Conservation (phyloP, 2,888 invertebrate species). For the Agrochola macilenta region DNA sequence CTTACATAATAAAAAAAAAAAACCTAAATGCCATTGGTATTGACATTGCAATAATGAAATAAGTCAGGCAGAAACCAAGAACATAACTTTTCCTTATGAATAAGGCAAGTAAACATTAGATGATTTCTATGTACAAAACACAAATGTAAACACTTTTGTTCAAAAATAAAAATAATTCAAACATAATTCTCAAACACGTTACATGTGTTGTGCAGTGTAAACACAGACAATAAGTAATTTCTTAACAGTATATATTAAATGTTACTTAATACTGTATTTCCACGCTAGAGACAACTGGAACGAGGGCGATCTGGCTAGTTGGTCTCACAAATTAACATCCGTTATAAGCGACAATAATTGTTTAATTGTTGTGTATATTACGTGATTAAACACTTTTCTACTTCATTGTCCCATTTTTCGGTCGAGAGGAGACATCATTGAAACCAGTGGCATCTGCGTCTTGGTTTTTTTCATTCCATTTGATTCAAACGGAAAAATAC, state of each 20-base stretch:
- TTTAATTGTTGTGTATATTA: constrained; percentile 20
- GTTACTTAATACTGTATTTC: constrained; percentile 71
- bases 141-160: constrained; percentile 21
- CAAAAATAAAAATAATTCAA: constrained; percentile 23
- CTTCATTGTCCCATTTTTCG: constrained; percentile 45
- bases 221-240: constrained; percentile 57
- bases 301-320: constrained; percentile 73
- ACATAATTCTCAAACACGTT: constrained; percentile 34
- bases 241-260: constrained; percentile 59
- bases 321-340: constrained; percentile 67
- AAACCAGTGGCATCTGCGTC: not conserved
- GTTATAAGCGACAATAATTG: constrained; percentile 66
- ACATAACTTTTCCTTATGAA: constrained; percentile 14
- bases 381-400: constrained; percentile 51
- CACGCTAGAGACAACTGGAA: constrained; percentile 66
- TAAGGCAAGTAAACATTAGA: constrained; percentile 37
- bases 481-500: not conserved
- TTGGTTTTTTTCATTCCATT: not conserved
- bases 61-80: not conserved
- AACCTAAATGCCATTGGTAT: constrained; percentile 17
- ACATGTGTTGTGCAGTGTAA: constrained; percentile 39
- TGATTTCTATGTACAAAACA: constrained; percentile 14
- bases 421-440: constrained; percentile 22
- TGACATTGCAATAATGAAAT: constrained; percentile 26
- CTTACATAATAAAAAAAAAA: constrained; percentile 23